Evolutionary conservation across 2,797 vertebrate species (phyloP).

Genomic region (Cyprinodon diabolis): DNA sequence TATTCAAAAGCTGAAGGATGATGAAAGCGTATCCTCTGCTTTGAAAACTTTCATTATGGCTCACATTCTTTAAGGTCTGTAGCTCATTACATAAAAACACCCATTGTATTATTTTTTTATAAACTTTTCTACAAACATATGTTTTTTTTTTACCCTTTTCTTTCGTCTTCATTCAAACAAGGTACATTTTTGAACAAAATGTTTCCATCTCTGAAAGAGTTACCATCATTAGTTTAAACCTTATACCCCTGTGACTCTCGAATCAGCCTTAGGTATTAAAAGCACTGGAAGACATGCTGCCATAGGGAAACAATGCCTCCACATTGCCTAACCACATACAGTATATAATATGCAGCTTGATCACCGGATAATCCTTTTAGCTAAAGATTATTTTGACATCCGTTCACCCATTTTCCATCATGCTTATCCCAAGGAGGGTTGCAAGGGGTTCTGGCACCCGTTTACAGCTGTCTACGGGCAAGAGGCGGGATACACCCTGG

Average conservation of each 20-base stretch:
- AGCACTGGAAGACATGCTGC: too few species aligned
- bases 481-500: too few species aligned
- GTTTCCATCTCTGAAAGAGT: not conserved
- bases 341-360: too few species aligned
- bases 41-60: not conserved
- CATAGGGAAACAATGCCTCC: too few species aligned
- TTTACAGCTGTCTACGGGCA: too few species aligned
- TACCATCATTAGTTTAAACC: not conserved
- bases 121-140: not conserved
- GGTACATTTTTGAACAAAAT: not conserved
- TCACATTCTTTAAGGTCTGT: not conserved
- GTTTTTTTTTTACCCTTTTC: not conserved
- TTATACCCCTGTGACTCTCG: not conserved
- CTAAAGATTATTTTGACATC: too few species aligned
- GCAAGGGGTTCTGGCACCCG: too few species aligned
- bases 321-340: too few species aligned
- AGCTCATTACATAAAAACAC: not conserved
- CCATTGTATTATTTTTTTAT: not conserved
- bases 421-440: too few species aligned
- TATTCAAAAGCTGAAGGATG: not conserved
- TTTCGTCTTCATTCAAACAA: not conserved
- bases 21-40: conserved; percentile 1
- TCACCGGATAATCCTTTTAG: too few species aligned
- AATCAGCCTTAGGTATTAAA: not conserved
- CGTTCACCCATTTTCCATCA: too few species aligned